Base-by-base conservation (phyloP, 92 coral and sea anemone species). In the Epizoanthus ramosus region DNA sequence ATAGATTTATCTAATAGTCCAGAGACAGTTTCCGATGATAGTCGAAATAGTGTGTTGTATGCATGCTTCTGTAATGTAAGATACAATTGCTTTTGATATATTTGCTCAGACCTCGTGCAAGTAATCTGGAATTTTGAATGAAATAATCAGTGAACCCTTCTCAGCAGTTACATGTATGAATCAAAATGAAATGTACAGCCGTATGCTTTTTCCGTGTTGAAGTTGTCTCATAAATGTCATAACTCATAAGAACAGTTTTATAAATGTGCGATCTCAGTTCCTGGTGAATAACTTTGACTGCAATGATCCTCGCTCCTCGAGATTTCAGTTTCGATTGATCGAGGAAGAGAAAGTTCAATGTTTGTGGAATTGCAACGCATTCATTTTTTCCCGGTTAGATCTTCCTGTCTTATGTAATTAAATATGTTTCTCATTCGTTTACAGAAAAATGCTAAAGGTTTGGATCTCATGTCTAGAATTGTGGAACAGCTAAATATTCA, bases 361-460 rank as follows among this genome's bases (percentile, higher is more conserved):
- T 77, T 60, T 60, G 6, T 47, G 23, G 14, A 12, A 12, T 15
- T 4, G 72, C 47, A 14, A 22, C 22, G 35, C 14, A 33, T 50
- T 1, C 1, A 50, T 9, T 56, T 83, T 83, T 25, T 47, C 75
- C 10, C 66, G 66, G 63, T 37, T 18, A 21, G 85, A 35, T 47
- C 43, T 24, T 52, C 12, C 50, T 22, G 15, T 21, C 57, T 50
- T 31, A 16, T 64, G n/a, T 56, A 37, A 65, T 56, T 45, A 33
- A 56, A 53, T 28, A 3, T 79, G 73, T 77, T 85, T 52, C 14
- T 50, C 37, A 24, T 66, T 83, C 61, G 47, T 83, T 74, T 60
- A 16, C 88, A 97, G 99, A 97, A 97, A 97, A 94, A 84, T 74
- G 98, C 99, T 72, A 94, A 93, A 69, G 99, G 99, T 8, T 83